Evolutionary conservation across 2,113 vertebrate species (phyloP), one percentile per base, ranked within the genome.

Genomic region (Pheucticus melanocephalus): DNA sequence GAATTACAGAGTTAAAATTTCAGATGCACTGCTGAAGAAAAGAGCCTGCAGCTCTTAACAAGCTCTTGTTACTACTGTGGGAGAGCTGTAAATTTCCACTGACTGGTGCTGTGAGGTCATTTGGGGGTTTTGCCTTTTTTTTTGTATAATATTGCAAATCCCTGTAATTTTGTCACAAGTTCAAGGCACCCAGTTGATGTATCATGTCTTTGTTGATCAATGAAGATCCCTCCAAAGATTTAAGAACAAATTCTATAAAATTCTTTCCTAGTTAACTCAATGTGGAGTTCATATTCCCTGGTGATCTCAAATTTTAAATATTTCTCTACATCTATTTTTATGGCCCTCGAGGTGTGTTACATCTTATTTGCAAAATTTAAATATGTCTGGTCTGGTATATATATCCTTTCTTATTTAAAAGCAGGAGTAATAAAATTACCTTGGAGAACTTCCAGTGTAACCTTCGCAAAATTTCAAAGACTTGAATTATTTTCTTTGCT

Each of bases 1-100:
- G 31, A 83, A 92, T 95, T 57, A 79, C 13, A 79, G 21, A 86
- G 73, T 65, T 87, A 94, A 92, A 95, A 24, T 15, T 86, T 65
- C 21, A 37, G 16, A 56, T 76, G 16, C 33, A 54, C 56, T 89
- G 15, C 19, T 95, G 77, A 95, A 64, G 16, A 35, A 92, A 93
- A 50, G 25, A 86, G 12, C 18, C 17, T 66, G 53, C 19, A 92
- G 33, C 76, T 73, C 17, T 78, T 76, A 86, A 61, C 10, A 86
- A 53, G 22, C 25, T 83, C 88, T 69, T 77, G 68, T 12, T 65
- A 68, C 12, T 56, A 82, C 47, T 56, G 21, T 77, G n/a, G 16
- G 17, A 73, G 63, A 80, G 20, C 45, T 88, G 30, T 94, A 91
- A 81, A 91, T 66, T 72, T 84, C 37, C 45, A 40, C 16, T 90